Evolutionary conservation across 2,888 invertebrate species (phyloP), one percentile per base, ranked within the genome.

Genomic region (Diadromus collaris): DNA sequence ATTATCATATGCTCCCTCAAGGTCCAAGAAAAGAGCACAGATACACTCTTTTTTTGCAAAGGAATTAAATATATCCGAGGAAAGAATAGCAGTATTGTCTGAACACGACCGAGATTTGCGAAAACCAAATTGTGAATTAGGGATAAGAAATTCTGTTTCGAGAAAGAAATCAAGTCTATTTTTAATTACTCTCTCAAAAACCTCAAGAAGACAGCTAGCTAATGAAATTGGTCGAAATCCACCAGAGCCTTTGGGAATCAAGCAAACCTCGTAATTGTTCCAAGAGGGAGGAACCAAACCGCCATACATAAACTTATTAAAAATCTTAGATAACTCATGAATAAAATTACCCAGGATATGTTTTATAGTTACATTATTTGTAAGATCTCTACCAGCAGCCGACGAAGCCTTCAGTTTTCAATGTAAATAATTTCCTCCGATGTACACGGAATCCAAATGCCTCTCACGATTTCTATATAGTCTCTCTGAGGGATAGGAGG

Each of bases 1-100:
- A 10, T 76, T 72, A 10, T 72, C 76, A 24, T 76, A 79, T 0
- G 76, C 76, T 0, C 72, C 68, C 46, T 76, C 72, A 6, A 79
- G 67, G 29, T 79, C 79, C 5, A 79, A 5, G 32, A 79, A 68
- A 2, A 64, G 34, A 0, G 34, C 68, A 7, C 44, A 72, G 6
- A 73, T 10, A 2, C 7, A 21, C 10, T 76, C 56, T 6, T 44
- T 46, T 19, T 54, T 24, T 13, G 44, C 60, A 13, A 68, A 72
- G 2, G 67, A 38, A 27, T 69, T 76, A n/a, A n/a, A 6, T 56
- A 63, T 41, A 16, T 76, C 72, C 9, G 72, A 61, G 1, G 46
- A 41, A 3, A 76, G 41, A 1, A 64, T 27, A 1, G 71, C 71
- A 0, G 70, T 13, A 24, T 75, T 70, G 54, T 79, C 75, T 6